A percentile compares a stretch with the other conserved stretches of the same genome.
Evolutionary conservation across 2,113 vertebrate species (phyloP).

Genomic region (Paracanthobrama guichenoti): DNA sequence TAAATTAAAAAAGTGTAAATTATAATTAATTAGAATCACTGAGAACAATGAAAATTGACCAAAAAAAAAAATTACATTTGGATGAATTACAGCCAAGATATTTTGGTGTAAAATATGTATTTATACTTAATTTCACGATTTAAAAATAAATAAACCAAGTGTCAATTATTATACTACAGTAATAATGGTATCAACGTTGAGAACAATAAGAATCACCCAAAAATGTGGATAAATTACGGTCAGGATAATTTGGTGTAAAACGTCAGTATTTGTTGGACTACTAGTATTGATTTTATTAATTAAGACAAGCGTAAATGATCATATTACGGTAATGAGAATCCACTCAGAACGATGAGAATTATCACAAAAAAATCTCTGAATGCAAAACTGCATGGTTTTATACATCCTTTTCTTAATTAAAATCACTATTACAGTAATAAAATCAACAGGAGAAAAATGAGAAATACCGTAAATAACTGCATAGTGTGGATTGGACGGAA

Average conservation of each 20-base stretch:
- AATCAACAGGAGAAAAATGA: background rate
- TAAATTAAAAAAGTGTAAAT: too few species aligned
- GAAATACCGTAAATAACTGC: too few species aligned
- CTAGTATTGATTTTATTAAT: background rate
- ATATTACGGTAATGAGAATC: background rate
- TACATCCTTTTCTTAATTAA: too few species aligned
- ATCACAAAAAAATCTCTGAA: background rate
- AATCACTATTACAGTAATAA: background rate
- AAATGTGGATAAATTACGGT: too few species aligned
- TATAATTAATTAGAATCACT: background rate
- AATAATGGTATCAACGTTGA: too few species aligned
- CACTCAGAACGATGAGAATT: background rate
- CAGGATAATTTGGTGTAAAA: too few species aligned
- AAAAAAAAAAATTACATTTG: background rate
- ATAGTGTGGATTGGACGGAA: background rate
- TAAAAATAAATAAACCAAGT: too few species aligned
- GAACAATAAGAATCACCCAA: too few species aligned
- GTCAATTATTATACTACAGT: too few species aligned
- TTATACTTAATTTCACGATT: too few species aligned
- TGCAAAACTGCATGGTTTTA: too few species aligned
- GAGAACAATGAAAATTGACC: background rate
- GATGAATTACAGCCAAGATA: background rate
- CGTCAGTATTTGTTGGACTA: background rate
- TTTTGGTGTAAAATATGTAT: too few species aligned
- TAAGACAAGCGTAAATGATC: background rate